Conservation (phyloP, 2,113 vertebrate genomes). For the Crotalus helleri region DNA sequence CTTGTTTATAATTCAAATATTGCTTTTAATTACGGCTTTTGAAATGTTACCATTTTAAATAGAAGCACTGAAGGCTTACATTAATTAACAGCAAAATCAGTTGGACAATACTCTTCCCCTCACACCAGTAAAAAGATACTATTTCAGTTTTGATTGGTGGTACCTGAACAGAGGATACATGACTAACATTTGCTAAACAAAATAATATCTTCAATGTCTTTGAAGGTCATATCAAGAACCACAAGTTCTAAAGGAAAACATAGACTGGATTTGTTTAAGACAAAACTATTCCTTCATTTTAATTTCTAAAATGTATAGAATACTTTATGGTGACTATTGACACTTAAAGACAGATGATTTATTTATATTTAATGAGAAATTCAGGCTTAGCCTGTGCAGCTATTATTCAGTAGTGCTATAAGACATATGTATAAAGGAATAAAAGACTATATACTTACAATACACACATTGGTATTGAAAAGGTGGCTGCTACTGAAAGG, state of each 20-base stretch:
- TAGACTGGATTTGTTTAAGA: constrained; percentile 6
- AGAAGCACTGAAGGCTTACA: not conserved
- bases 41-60: not conserved
- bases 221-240: not conserved
- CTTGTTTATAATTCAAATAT: not conserved
- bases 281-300: constrained; percentile 35
- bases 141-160: not conserved
- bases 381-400: constrained; percentile 25
- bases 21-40: not conserved
- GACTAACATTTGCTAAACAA: not conserved
- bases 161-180: not conserved
- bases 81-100: not conserved
- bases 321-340: constrained; percentile 1
- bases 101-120: not conserved
- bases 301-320: constrained; percentile 40
- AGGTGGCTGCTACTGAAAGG: not conserved
- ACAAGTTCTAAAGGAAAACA: not conserved
- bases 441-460: not conserved
- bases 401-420: constrained; percentile 16
- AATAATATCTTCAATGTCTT: not conserved
- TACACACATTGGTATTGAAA: constrained; percentile 12
- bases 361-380: constrained; percentile 46
- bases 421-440: constrained; percentile 25
- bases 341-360: not conserved
- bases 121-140: not conserved